Conservation (phyloP, 2,797 vertebrate genomes). For the Margarornis squamiger region DNA sequence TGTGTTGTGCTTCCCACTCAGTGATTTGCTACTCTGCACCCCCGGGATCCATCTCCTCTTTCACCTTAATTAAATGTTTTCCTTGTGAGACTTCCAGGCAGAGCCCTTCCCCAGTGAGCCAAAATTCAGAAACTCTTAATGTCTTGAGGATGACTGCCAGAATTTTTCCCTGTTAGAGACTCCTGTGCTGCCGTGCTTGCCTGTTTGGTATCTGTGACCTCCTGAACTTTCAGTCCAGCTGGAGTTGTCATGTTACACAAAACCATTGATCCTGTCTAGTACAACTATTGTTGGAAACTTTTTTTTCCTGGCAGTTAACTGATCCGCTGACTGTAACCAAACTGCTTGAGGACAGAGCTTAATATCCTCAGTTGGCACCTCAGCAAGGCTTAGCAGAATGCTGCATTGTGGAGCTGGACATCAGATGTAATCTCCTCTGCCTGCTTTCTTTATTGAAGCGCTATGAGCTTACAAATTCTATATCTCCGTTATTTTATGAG, state of each 20-base stretch:
- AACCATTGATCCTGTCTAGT: conserved; percentile 27
- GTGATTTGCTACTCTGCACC: neutral
- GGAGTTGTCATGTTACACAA: conserved; percentile 9
- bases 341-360: conserved; percentile 26
- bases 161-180: neutral
- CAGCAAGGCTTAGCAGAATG: neutral
- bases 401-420: neutral
- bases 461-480: neutral
- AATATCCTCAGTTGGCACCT: conserved; percentile 1
- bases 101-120: neutral
- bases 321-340: neutral
- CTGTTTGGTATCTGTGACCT: neutral
- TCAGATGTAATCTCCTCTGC: neutral
- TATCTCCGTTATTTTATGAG: neutral
- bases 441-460: neutral
- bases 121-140: neutral
- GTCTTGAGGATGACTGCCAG: neutral
- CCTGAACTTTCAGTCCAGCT: conserved; percentile 9
- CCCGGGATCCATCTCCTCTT: neutral
- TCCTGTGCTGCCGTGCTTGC: neutral
- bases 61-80: neutral
- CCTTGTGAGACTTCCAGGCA: neutral
- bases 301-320: neutral
- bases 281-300: conserved; percentile 16
- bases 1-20: neutral